phyloP scores from a whole-genome alignment of 2,888 invertebrate genomes.

The Seira sanloemensis region DNA sequence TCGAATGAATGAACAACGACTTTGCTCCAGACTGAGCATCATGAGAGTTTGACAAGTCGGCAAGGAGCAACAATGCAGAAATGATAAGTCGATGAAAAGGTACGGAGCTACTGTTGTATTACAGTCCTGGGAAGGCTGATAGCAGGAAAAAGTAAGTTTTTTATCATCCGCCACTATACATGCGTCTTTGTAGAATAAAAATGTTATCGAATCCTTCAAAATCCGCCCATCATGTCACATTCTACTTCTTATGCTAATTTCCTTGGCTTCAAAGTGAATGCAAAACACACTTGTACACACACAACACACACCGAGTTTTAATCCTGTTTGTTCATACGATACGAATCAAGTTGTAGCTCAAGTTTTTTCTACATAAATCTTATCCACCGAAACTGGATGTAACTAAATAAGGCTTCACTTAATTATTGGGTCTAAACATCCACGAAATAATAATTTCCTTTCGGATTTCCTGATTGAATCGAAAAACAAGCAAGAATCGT shows the following conservation, averaged over 20 bases:
- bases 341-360: background rate
- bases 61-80: background rate
- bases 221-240: too few species aligned
- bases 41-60: background rate
- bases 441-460: too few species aligned
- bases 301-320: background rate
- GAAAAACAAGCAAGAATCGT: background rate
- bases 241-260: background rate
- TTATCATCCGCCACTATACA: too few species aligned
- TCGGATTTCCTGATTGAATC: background rate
- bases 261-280: too few species aligned
- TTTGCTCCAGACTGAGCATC: too few species aligned
- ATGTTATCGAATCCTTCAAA: background rate
- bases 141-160: too few species aligned
- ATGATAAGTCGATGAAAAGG: background rate
- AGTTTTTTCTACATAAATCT: background rate
- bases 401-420: background rate
- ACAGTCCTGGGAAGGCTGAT: too few species aligned
- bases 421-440: too few species aligned
- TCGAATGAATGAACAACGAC: too few species aligned
- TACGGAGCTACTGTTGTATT: background rate
- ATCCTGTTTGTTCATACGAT: background rate
- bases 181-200: too few species aligned
- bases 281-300: too few species aligned
- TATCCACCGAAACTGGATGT: background rate